A percentile compares a stretch with the other conserved stretches of the same genome.
Conservation (phyloP, 1,140 invertebrate species). For the Solenopsis fugax region DNA sequence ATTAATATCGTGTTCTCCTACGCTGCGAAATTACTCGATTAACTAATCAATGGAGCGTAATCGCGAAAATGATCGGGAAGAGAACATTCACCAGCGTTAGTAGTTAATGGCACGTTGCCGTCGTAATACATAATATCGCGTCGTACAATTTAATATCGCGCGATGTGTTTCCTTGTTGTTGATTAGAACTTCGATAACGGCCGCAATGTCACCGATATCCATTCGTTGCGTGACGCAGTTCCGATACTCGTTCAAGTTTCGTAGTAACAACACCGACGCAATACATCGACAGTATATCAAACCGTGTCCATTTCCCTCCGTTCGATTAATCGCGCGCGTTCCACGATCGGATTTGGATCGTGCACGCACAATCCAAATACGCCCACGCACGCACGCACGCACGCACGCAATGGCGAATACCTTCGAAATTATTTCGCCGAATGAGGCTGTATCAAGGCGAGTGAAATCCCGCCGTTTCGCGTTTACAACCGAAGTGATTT, state of each 20-base stretch:
- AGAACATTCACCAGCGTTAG: slow-evolving; percentile 4
- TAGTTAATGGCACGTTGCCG: not conserved
- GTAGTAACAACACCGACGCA: slow-evolving; percentile 25
- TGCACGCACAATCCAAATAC: not conserved
- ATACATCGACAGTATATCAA: not conserved
- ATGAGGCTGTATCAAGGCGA: not conserved
- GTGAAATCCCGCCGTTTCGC: not conserved
- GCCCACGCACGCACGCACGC: not conserved
- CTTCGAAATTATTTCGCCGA: slow-evolving; percentile 23
- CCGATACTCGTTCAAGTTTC: slow-evolving; percentile 16
- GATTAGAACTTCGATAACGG: slow-evolving; percentile 60
- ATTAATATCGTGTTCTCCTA: not conserved
- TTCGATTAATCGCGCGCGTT: not conserved
- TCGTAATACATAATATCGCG: not conserved
- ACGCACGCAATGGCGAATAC: not conserved
- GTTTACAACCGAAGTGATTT: slow-evolving; percentile 12
- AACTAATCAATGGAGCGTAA: not conserved
- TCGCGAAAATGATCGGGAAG: not conserved
- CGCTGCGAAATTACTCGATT: not conserved
- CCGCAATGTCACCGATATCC: slow-evolving; percentile 34
- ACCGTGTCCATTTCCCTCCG: slow-evolving; percentile 15
- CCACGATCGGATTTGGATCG: slow-evolving; percentile 14
- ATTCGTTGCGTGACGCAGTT: not conserved
- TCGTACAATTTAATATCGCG: slow-evolving; percentile 41
- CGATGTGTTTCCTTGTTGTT: slow-evolving; percentile 34